These are phyloP conservation scores for Puntigrus tetrazona DNA, from an alignment of 2,113 vertebrate genomes.

Conservation along the genomic window DNA sequence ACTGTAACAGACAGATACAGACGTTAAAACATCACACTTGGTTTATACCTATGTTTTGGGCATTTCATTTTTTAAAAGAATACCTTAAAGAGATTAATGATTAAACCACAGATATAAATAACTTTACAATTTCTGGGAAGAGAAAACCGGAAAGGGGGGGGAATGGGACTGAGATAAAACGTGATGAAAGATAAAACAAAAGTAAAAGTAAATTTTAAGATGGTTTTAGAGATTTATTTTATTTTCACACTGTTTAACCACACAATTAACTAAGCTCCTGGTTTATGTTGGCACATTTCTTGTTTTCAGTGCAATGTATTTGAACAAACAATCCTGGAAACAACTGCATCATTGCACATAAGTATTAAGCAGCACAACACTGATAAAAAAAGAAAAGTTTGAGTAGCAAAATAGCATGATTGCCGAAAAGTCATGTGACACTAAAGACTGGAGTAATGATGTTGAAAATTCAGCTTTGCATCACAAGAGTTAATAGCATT, in stretches of 20 bases:
- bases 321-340: background rate
- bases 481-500: background rate
- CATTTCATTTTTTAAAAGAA: background rate
- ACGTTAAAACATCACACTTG: background rate
- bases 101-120: background rate
- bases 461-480: too few species aligned
- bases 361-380: too few species aligned
- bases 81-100: background rate
- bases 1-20: background rate
- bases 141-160: too few species aligned
- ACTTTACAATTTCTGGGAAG: background rate
- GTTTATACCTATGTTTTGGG: background rate
- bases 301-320: background rate
- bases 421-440: too few species aligned
- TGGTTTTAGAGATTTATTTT: background rate
- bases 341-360: too few species aligned
- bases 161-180: too few species aligned
- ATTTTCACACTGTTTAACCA: background rate
- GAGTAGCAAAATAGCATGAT: too few species aligned
- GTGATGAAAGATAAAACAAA: too few species aligned
- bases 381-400: too few species aligned
- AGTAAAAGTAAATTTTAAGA: background rate
- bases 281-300: background rate
- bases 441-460: too few species aligned
- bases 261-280: background rate